Percentiles rank a stretch among this genome's conserved stretches.
phyloP scores from a whole-genome alignment of 2,888 invertebrate species.

The Hesperia comma region DNA sequence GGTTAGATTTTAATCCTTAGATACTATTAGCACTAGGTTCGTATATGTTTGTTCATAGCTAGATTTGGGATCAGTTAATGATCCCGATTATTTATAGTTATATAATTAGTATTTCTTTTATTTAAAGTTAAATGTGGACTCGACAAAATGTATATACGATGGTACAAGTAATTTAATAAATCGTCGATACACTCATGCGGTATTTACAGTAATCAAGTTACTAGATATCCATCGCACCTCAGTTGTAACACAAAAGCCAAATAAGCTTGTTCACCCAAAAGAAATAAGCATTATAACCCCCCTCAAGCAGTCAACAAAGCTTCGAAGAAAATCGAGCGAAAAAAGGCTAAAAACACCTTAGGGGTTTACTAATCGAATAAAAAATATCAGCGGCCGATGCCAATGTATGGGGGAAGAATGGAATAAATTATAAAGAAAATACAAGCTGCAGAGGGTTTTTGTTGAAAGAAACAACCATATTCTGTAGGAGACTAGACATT shows the following conservation, averaged over 20 bases:
- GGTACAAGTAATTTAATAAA: too few relatives aligned
- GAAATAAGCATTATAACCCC: slow-evolving; percentile 81
- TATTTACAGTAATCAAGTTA: slow-evolving; percentile 8
- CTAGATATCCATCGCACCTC: slow-evolving; percentile 17
- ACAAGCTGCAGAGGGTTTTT: slow-evolving; percentile 79
- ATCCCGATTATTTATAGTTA: too few relatives aligned
- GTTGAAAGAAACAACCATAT: slow-evolving; percentile 59
- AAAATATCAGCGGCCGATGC: slow-evolving; percentile 85
- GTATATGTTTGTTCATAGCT: too few relatives aligned
- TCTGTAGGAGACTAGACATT: neutral
- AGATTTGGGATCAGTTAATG: too few relatives aligned
- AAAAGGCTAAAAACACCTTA: slow-evolving; percentile 85
- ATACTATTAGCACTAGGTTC: too few relatives aligned
- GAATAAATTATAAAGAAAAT: slow-evolving; percentile 84
- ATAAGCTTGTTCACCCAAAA: slow-evolving; percentile 81
- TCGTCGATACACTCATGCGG: too few relatives aligned
- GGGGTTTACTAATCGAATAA: slow-evolving; percentile 86
- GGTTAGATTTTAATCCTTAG: too few relatives aligned
- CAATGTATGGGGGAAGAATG: slow-evolving; percentile 81
- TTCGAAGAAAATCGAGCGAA: slow-evolving; percentile 84
- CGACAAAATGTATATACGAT: too few relatives aligned
- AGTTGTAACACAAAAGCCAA: slow-evolving; percentile 60
- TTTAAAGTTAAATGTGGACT: too few relatives aligned
- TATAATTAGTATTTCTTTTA: too few relatives aligned
- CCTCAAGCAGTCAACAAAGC: slow-evolving; percentile 82